Evolutionary conservation across 2,113 vertebrate species (phyloP).

Genomic region (Glaucidium brasilianum): DNA sequence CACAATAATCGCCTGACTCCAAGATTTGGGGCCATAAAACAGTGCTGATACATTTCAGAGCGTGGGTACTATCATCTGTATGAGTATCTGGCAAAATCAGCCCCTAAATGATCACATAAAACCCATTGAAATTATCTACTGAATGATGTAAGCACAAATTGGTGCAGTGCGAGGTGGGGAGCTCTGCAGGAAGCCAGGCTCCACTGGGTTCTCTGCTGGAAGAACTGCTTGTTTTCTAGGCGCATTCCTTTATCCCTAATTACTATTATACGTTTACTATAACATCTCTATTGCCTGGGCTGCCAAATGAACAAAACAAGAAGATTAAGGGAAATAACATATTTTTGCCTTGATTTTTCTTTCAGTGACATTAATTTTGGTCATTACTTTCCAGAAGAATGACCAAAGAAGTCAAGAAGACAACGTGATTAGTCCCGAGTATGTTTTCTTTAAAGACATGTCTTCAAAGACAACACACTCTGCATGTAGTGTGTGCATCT

Average conservation of each 20-base stretch:
- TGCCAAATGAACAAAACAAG: not conserved
- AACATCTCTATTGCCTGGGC: not conserved
- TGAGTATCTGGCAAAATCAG: not conserved
- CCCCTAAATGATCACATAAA: not conserved
- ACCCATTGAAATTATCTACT: not conserved
- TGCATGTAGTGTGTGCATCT: no score
- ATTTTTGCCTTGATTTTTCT: not conserved
- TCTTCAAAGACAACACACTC: not conserved
- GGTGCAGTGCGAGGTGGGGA: not conserved
- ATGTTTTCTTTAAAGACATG: not conserved
- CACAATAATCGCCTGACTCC: not conserved
- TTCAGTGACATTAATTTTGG: not conserved
- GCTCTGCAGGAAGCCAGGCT: not conserved
- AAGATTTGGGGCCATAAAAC: not conserved
- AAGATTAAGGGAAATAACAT: not conserved
- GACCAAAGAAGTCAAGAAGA: not conserved
- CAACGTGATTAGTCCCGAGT: not conserved
- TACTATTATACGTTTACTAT: not conserved
- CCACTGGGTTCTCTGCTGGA: not conserved
- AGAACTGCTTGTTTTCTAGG: not conserved
- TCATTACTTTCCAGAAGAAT: not conserved
- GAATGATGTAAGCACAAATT: not conserved
- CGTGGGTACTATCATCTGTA: not conserved
- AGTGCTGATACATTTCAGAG: not conserved
- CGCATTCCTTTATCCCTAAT: not conserved